Evolutionary conservation across 1,140 invertebrate species (phyloP), one percentile per base, ranked within the genome.

Genomic region (Delia radicum): DNA sequence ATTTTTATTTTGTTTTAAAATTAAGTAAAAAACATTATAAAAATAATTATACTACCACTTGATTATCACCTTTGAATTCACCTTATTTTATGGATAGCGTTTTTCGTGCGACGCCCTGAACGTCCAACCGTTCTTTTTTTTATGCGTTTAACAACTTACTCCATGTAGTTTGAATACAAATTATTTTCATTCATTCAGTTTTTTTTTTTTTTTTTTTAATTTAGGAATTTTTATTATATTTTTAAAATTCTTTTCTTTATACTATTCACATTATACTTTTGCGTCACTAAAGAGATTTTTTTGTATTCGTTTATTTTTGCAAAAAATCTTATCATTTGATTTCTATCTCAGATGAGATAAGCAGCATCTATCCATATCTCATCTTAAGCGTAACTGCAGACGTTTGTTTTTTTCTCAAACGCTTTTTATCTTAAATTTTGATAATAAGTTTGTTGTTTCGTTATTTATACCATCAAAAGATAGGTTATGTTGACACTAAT

Each of bases 281-380:
- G 48, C 48, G 48, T 55, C 48, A 55, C 48, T 8, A 21, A 21
- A 55, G 48, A 24, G 48, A 24, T 55, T 55, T 55, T 18, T 48
- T 48, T 48, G n/a, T 24, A 21, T 8, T 24, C 24, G 15, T 21
- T 21, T 18, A 7, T 55, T 55, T 55, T 55, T 55, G 48, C 48
- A 55, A 55, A 28, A 78, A 76, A 74, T 77, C 33, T 77, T 61
- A 75, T 76, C 79, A 61, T 46, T 76, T 42, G 48, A 37, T 79
- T 77, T 79, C 75, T 76, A 79, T 75, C 73, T 26, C 24, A 31
- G 29, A 37, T 72, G 21, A 42, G 31, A 42, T 42, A 42, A 72
- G 29, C 71, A 75, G 76, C 77, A 79, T 77, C 79, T 79, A 78
- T 79, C 77, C 76, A 78, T n/a, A n/a, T n/a, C n/a, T n/a, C n/a